These are phyloP conservation scores for Xiphophorus hellerii DNA, from an alignment of 2,113 vertebrate genomes.

Conservation along the genomic window DNA sequence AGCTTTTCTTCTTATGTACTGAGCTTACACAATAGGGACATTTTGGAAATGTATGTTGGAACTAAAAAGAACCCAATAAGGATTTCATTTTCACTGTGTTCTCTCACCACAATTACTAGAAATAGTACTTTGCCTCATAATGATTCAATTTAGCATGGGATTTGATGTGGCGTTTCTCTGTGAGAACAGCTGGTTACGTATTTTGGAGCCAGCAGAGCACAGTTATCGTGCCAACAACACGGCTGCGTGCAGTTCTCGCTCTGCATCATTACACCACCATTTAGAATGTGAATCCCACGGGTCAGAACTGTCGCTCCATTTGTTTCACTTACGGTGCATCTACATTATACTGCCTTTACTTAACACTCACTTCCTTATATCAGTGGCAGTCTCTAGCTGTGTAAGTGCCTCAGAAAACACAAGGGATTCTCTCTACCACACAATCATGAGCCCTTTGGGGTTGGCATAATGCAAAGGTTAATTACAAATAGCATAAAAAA, in stretches of 20 bases:
- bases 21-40: not conserved
- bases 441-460: conserved; percentile 25
- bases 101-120: not conserved
- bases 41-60: not conserved
- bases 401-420: conserved; percentile 34
- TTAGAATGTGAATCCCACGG: conserved; percentile 55
- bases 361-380: conserved; percentile 57
- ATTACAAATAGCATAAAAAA: conserved; percentile 22
- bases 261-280: conserved; percentile 65
- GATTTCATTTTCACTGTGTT: not conserved
- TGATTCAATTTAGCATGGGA: conserved; percentile 38
- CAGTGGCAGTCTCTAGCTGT: conserved; percentile 22
- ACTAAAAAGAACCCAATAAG: not conserved
- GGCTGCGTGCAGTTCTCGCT: conserved; percentile 59
- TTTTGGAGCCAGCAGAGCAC: conserved; percentile 67
- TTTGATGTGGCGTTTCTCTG: conserved; percentile 37
- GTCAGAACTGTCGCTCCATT: conserved; percentile 62
- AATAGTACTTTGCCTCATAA: conserved; percentile 10
- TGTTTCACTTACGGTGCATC: conserved; percentile 57
- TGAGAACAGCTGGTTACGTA: conserved; percentile 53
- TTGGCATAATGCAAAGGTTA: conserved; percentile 40
- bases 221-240: conserved; percentile 62
- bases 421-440: conserved; percentile 69
- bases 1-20: not conserved
- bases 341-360: conserved; percentile 54